Evolutionary conservation across 2,888 invertebrate genomes (phyloP).

Genomic region (Ligdia adustata): DNA sequence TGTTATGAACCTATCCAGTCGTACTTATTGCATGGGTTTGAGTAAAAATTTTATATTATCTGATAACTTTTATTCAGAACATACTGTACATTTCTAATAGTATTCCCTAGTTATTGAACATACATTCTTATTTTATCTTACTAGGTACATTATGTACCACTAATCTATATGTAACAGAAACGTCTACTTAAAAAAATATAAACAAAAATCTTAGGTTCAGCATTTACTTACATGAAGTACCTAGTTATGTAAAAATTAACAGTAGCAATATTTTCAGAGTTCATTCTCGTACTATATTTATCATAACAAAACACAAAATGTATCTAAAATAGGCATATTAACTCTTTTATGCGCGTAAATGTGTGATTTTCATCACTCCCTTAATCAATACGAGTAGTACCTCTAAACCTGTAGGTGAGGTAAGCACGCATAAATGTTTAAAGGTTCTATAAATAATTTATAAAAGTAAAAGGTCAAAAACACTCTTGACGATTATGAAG

Average conservation of each 20-base stretch:
- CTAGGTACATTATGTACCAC: slow-evolving; percentile 32
- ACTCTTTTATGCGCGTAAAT: slow-evolving; percentile 4
- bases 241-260: slow-evolving; percentile 18
- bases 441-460: slow-evolving; percentile 14
- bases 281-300: slow-evolving; percentile 4
- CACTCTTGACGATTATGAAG: slow-evolving; percentile 15
- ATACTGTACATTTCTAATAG: slow-evolving; percentile 38
- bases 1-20: no score
- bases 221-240: slow-evolving; percentile 11
- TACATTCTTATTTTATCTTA: slow-evolving; percentile 32
- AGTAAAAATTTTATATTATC: slow-evolving; percentile 9
- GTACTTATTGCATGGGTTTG: no score
- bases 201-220: slow-evolving; percentile 28
- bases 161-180: slow-evolving; percentile 30
- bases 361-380: not conserved
- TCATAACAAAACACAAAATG: slow-evolving; percentile 21
- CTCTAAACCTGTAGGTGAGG: no score
- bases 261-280: slow-evolving; percentile 11
- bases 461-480: slow-evolving; percentile 16
- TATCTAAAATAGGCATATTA: slow-evolving; percentile 6
- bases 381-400: no score
- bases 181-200: slow-evolving; percentile 26
- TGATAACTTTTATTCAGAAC: slow-evolving; percentile 35
- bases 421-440: slow-evolving; percentile 8
- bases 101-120: slow-evolving; percentile 31